Conservation (phyloP, 2,113 vertebrate genomes). For the Zosterops pallidus region DNA sequence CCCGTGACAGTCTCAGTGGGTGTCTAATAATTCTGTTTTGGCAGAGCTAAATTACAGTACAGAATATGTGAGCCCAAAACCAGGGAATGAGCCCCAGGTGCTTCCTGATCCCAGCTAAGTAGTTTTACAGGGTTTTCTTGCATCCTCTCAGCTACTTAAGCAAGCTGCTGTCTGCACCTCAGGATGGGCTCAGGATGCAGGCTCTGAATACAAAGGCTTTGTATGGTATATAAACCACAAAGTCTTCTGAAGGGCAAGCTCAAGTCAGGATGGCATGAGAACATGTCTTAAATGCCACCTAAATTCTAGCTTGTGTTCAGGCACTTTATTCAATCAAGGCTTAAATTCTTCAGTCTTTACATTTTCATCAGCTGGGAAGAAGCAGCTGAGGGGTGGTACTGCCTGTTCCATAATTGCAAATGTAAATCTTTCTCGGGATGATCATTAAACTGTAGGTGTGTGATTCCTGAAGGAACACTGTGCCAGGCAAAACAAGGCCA, state of each 20-base stretch:
- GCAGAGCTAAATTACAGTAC: background rate
- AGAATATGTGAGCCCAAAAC: background rate
- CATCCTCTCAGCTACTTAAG: background rate
- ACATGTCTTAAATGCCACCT: background rate
- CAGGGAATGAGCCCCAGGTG: background rate
- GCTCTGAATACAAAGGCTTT: background rate
- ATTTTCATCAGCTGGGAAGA: background rate
- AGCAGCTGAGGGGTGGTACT: background rate
- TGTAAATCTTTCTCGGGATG: background rate
- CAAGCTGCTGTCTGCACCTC: background rate
- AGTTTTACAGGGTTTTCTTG: conserved; percentile 19
- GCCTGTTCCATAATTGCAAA: background rate
- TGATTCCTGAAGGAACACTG: background rate
- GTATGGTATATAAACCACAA: background rate
- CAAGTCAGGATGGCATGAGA: background rate
- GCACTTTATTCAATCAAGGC: background rate
- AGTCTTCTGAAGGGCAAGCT: background rate
- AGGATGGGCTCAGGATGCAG: background rate
- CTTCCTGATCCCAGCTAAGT: conserved; percentile 3
- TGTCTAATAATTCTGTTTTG: background rate
- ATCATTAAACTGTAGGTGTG: background rate
- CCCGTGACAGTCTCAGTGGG: background rate
- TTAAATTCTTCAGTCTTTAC: background rate
- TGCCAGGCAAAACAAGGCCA: conserved; percentile 27
- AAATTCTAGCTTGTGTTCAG: background rate